phyloP scores from a whole-genome alignment of 2,888 invertebrate genomes.

The Blastobasis adustella region DNA sequence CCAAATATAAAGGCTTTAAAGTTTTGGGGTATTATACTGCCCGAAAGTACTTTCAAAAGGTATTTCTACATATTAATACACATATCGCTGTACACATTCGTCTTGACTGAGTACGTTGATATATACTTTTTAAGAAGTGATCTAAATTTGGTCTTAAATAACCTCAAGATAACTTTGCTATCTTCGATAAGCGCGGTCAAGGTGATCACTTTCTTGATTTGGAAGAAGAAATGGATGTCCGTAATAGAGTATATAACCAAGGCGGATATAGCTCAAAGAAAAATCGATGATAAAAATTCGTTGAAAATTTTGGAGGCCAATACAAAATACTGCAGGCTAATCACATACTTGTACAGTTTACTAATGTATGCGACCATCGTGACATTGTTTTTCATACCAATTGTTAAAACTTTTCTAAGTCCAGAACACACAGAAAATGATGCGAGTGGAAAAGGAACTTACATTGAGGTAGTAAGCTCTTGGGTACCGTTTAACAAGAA shows the following conservation, averaged over 20 bases:
- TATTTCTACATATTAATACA: conserved; percentile 45
- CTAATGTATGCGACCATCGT: conserved; percentile 53
- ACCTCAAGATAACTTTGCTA: conserved; percentile 55
- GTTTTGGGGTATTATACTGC: conserved; percentile 58
- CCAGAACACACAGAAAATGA: conserved; percentile 38
- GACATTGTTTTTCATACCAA: conserved; percentile 44
- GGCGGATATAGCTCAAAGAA: conserved; percentile 41
- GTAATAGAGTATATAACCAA: conserved; percentile 50
- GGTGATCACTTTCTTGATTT: conserved; percentile 41
- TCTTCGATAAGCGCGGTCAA: conserved; percentile 52
- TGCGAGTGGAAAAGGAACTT: conserved; percentile 39
- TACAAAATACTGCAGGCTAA: conserved; percentile 49
- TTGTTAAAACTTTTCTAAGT: conserved; percentile 39
- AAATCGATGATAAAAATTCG: conserved; percentile 24
- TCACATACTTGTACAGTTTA: conserved; percentile 49
- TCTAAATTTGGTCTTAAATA: conserved; percentile 45
- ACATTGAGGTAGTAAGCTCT: conserved; percentile 52
- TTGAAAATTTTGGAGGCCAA: conserved; percentile 27
- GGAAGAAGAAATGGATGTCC: conserved; percentile 46
- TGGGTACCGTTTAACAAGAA: conserved; percentile 62
- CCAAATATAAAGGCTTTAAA: conserved; percentile 50
- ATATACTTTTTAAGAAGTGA: conserved; percentile 54
- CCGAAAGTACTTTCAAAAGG: conserved; percentile 28
- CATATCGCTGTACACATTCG: conserved; percentile 41
- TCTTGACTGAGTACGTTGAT: conserved; percentile 48